Conservation (phyloP, 2,888 invertebrate genomes). For the Tetanocera ferruginea region DNA sequence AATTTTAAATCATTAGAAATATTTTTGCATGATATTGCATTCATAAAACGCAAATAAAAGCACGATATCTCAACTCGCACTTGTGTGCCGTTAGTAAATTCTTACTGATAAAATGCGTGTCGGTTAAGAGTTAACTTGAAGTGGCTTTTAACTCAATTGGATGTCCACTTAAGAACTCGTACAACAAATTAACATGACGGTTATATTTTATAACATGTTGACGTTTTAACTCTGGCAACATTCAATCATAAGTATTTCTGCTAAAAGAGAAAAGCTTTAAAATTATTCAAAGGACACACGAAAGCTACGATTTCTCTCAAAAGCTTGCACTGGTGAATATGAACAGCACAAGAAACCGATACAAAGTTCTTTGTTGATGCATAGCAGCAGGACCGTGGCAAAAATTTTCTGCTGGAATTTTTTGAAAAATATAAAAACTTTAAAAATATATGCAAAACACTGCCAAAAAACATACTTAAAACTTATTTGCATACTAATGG, state of each 20-base stretch:
- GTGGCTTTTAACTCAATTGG: not conserved
- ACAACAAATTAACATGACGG: not conserved
- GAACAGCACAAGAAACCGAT: not conserved
- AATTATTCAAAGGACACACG: not conserved
- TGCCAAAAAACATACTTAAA: not conserved
- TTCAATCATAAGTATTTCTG: not conserved
- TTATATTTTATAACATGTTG: not conserved
- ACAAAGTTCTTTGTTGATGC: slow-evolving; percentile 24
- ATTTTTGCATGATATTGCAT: no score
- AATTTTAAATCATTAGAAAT: no score
- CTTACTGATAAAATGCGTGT: no score
- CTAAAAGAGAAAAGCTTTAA: not conserved
- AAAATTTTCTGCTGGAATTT: not conserved
- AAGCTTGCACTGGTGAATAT: not conserved
- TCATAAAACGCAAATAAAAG: no score
- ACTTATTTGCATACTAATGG: not conserved
- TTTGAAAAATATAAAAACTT: not conserved
- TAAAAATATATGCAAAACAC: not conserved
- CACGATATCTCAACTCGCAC: no score
- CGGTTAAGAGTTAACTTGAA: not conserved
- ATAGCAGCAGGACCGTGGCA: not conserved
- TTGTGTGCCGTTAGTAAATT: no score
- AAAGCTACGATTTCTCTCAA: slow-evolving; percentile 5
- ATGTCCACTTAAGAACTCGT: not conserved
- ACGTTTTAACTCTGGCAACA: not conserved